Evolutionary conservation across 2,113 vertebrate genomes (phyloP).

Genomic region (Tyto alba): DNA sequence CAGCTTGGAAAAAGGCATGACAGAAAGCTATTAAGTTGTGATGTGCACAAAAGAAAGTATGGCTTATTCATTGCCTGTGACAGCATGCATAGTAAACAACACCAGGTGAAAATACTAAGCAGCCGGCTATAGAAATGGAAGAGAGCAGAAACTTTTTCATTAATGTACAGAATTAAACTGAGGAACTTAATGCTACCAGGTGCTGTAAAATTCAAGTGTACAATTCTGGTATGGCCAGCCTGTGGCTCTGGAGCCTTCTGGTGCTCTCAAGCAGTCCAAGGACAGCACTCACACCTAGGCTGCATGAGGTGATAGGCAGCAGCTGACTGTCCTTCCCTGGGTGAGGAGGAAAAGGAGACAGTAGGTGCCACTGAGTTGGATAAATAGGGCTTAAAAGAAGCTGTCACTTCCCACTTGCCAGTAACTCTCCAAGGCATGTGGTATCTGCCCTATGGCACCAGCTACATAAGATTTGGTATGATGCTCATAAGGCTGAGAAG

Average conservation of each 20-base stretch:
- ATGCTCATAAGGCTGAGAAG: not conserved
- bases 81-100: fast-evolving
- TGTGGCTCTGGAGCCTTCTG: not conserved
- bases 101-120: not conserved
- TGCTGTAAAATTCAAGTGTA: not conserved
- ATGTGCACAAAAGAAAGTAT: not conserved
- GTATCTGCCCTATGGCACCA: not conserved
- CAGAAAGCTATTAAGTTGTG: not conserved
- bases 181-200: not conserved
- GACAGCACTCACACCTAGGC: not conserved
- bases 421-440: not conserved
- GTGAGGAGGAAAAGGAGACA: not conserved
- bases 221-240: not conserved
- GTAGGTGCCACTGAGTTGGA: not conserved
- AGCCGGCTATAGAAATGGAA: not conserved
- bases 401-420: not conserved
- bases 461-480: not conserved
- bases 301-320: not conserved
- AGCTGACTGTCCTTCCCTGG: not conserved
- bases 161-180: not conserved
- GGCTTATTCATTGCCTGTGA: not conserved
- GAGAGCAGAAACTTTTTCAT: not conserved
- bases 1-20: not conserved
- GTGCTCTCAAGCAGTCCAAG: not conserved
- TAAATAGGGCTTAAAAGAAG: not conserved